These are phyloP conservation scores for Stichodactyla helianthus DNA, from an alignment of 64 coral and sea anemone genomes.

Conservation along the genomic window DNA sequence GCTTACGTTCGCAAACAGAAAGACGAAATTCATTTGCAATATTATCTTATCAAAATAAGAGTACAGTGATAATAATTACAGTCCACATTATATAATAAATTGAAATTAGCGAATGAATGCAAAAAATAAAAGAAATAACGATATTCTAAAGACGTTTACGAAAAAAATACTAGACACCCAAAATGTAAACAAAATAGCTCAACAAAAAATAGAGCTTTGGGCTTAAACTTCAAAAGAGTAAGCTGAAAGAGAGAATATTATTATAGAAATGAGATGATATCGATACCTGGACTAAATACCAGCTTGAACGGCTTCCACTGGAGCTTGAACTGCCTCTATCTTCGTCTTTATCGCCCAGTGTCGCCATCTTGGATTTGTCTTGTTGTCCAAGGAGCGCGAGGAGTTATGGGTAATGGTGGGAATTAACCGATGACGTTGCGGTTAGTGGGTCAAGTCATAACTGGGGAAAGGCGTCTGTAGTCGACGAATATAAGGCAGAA, in stretches of 20 bases:
- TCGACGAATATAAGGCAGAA: too few species aligned
- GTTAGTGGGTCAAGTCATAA: background rate
- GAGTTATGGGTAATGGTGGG: background rate
- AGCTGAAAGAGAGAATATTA: background rate
- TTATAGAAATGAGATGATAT: background rate
- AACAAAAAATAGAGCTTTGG: background rate
- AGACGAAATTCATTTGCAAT: too few species aligned
- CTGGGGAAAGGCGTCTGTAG: background rate
- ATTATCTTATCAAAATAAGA: too few species aligned
- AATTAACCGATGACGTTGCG: background rate
- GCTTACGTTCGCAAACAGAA: too few species aligned
- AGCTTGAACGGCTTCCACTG: constrained; percentile 85
- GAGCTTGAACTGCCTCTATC: constrained; percentile 79
- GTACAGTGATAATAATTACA: too few species aligned
- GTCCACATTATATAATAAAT: too few species aligned
- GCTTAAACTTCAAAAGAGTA: background rate
- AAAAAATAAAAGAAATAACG: background rate
- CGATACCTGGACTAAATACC: constrained; percentile 87
- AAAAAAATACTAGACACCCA: background rate
- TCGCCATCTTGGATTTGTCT: constrained; percentile 74
- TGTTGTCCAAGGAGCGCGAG: background rate
- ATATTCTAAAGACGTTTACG: background rate
- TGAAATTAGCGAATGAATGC: too few species aligned
- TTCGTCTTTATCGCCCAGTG: constrained; percentile 63
- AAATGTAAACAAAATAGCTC: background rate